These are phyloP conservation scores for Drosophila nasuta DNA, from an alignment of 1,140 invertebrate genomes.

Conservation along the genomic window DNA sequence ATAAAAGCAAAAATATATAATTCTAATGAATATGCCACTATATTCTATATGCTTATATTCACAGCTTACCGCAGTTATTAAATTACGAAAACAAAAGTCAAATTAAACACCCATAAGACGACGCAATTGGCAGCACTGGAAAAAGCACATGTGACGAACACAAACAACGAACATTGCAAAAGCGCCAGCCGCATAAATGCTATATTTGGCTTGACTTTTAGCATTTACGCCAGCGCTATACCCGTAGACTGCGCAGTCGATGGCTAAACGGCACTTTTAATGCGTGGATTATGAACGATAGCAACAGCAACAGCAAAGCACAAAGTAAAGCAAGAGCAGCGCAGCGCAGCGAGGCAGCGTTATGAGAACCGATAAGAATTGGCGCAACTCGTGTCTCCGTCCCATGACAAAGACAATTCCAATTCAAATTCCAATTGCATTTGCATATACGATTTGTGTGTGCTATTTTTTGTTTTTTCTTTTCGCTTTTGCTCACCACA, in stretches of 20 bases:
- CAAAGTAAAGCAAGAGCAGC: conserved; percentile 3
- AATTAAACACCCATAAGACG: neutral
- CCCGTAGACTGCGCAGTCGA: conserved; percentile 22
- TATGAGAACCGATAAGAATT: conserved; percentile 50
- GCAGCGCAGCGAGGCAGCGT: conserved; percentile 30
- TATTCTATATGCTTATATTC: no score
- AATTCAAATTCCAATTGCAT: conserved; percentile 31
- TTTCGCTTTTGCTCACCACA: conserved; percentile 6
- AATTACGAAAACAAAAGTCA: no score
- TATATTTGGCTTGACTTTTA: conserved; percentile 1
- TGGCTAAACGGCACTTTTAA: conserved; percentile 42
- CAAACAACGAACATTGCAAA: neutral
- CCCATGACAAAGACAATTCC: conserved; percentile 42
- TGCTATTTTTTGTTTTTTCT: neutral
- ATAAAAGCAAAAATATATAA: no score
- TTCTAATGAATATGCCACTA: no score
- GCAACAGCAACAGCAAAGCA: conserved; percentile 16
- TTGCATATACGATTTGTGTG: conserved; percentile 2
- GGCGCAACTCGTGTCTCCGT: conserved; percentile 49
- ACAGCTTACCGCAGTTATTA: no score
- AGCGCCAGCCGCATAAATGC: neutral
- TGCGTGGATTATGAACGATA: conserved; percentile 67
- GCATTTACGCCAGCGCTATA: conserved; percentile 14
- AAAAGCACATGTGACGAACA: neutral
- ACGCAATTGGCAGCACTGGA: no score